These are phyloP conservation scores for Sciaenops ocellatus DNA, from an alignment of 2,797 vertebrate genomes.

Conservation along the genomic window DNA sequence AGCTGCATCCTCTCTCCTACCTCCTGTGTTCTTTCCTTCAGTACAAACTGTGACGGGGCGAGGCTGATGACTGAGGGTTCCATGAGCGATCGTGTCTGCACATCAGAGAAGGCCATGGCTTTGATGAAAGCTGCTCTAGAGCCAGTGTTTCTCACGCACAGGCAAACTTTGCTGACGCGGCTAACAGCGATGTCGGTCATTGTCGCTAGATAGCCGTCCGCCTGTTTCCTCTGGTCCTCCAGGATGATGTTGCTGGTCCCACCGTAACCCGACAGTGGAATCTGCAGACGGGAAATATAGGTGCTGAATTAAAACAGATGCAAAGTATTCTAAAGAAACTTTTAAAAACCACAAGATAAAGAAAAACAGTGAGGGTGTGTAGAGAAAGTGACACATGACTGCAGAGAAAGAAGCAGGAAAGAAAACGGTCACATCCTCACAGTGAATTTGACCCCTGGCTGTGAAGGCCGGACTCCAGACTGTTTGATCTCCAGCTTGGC, in stretches of 20 bases:
- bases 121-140: conserved; percentile 94
- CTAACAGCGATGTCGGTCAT: conserved; percentile 82
- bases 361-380: background rate
- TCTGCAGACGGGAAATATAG: conserved; percentile 77
- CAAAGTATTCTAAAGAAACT: background rate
- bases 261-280: conserved; percentile 96
- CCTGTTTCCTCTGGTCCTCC: conserved; percentile 92
- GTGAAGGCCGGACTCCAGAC: conserved; percentile 87
- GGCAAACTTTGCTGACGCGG: conserved; percentile 85
- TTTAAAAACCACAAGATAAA: too few relatives aligned
- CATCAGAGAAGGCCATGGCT: conserved; percentile 88
- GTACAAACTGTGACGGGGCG: conserved; percentile 93
- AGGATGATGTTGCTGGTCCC: conserved; percentile 94
- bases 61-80: conserved; percentile 87
- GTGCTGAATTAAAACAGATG: background rate
- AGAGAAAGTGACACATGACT: background rate
- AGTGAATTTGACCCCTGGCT: conserved; percentile 95
- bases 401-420: background rate
- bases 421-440: conserved; percentile 81
- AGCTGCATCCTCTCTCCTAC: conserved; percentile 74
- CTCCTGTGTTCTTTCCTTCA: conserved; percentile 92
- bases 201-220: conserved; percentile 88
- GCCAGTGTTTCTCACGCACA: conserved; percentile 92
- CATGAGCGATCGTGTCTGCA: conserved; percentile 82
- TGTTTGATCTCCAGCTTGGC: conserved; percentile 98